Conservation (phyloP, 2,888 invertebrate species). For the Zonitis immaculata region DNA sequence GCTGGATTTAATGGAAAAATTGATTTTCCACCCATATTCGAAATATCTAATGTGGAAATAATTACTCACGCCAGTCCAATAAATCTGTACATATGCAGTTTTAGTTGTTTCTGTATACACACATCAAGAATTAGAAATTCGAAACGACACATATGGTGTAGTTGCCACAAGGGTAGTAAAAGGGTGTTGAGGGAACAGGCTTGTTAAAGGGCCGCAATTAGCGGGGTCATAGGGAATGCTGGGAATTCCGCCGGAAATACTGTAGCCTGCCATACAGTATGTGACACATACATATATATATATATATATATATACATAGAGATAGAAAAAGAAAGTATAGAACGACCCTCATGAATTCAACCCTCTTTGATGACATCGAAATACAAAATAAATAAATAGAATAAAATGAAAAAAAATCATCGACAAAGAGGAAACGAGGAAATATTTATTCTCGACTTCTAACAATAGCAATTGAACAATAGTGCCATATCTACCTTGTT, state of each 20-base stretch:
- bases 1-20: too few species aligned
- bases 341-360: not conserved
- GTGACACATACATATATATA: not conserved
- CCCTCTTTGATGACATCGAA: not conserved
- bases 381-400: too few species aligned
- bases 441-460: not conserved
- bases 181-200: conserved; percentile 27
- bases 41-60: conserved; percentile 34
- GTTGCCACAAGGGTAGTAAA: conserved; percentile 18
- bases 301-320: too few species aligned
- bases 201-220: conserved; percentile 49
- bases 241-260: conserved; percentile 45
- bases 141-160: conserved; percentile 26
- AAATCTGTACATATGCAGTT: conserved; percentile 25
- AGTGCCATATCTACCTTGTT: not conserved
- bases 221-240: conserved; percentile 44
- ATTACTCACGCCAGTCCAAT: conserved; percentile 31
- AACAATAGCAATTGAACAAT: not conserved
- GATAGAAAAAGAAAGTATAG: too few species aligned
- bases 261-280: conserved; percentile 7
- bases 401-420: not conserved
- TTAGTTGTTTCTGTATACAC: conserved; percentile 17
- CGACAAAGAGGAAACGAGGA: not conserved
- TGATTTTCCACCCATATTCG: conserved; percentile 3
- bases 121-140: conserved; percentile 35